Evolutionary conservation across 2,797 vertebrate genomes (phyloP), one percentile per base, ranked within the genome.

Genomic region (Phalloptychus januarius): DNA sequence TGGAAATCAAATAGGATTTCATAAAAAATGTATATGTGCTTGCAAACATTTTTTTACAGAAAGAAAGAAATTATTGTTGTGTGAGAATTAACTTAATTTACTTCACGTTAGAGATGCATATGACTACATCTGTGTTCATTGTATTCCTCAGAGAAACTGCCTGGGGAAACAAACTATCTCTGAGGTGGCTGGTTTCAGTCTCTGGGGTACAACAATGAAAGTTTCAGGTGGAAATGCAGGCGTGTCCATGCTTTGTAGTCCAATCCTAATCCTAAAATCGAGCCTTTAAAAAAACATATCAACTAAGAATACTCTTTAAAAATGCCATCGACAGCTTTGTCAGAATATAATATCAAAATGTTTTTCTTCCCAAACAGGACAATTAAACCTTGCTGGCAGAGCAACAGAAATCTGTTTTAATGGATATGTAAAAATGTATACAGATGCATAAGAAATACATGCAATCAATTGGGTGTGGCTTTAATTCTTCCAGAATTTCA

Each of bases 261-360:
- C 2, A 61, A 61, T 31, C 31, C n/a, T 15, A 56, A 56, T 28
- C 12, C 54, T 28, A 58, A 13, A 28, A 16, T 31, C 11, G 16
- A 31, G 28, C 56, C 13, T 61, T 61, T 33, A 13, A n/a, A 58
- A 25, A 28, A 31, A 61, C 6, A 50, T 50, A 33, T 28, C 28
- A 33, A 31, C 56, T 61, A 16, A 33, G 31, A 61, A 15, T 61
- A 16, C 28, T 28, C 56, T 61, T 61, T 16, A 15, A 61, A 61
- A 33, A 61, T 7, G 8, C 2, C 13, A 61, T 11, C 16, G 28
- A 33, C 33, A 28, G n/a, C 2, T 31, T 61, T 61, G 56, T 61
- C 56, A 33, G 13, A 33, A 12, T 20, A 50, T 7, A 50, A 48
- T 7, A 18, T 48, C 6, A 6, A 0, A 0, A 0, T 20, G 5